Percentiles rank a stretch among this genome's conserved stretches.
phyloP scores from a whole-genome alignment of 2,797 vertebrate genomes.

The Perodicticus potto region DNA sequence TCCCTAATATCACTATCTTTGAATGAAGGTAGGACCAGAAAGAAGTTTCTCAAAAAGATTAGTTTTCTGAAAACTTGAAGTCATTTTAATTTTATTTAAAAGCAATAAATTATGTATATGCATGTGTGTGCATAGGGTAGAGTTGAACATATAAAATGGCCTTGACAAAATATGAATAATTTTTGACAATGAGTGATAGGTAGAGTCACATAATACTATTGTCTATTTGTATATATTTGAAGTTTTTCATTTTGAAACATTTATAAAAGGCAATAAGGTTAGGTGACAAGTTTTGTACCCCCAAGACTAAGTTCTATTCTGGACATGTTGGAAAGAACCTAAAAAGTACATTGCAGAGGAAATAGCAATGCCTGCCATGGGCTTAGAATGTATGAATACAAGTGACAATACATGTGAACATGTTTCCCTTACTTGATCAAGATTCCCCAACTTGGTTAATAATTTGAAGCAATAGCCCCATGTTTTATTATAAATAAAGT shows the following conservation, averaged over 20 bases:
- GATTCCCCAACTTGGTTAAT: neutral
- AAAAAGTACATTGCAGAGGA: neutral
- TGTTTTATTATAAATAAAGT: slow-evolving; percentile 1
- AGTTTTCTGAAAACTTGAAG: slow-evolving; percentile 10
- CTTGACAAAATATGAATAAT: neutral
- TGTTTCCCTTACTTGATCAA: neutral
- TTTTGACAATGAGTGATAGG: neutral
- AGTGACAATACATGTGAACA: neutral
- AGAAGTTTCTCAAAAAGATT: neutral
- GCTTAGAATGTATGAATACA: neutral
- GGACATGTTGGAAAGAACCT: neutral
- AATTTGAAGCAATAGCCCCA: neutral
- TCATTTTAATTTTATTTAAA: slow-evolving; percentile 49
- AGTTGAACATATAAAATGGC: slow-evolving; percentile 14
- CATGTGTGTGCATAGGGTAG: neutral
- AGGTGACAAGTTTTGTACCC: neutral
- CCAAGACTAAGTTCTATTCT: neutral
- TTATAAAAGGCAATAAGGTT: neutral
- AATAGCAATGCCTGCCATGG: neutral
- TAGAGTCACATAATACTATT: neutral
- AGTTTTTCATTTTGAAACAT: neutral
- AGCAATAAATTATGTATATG: neutral
- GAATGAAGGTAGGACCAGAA: neutral
- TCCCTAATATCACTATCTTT: neutral
- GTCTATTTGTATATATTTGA: neutral